Evolutionary conservation across 2,888 invertebrate species (phyloP).

Genomic region (Callinectes sapidus): DNA sequence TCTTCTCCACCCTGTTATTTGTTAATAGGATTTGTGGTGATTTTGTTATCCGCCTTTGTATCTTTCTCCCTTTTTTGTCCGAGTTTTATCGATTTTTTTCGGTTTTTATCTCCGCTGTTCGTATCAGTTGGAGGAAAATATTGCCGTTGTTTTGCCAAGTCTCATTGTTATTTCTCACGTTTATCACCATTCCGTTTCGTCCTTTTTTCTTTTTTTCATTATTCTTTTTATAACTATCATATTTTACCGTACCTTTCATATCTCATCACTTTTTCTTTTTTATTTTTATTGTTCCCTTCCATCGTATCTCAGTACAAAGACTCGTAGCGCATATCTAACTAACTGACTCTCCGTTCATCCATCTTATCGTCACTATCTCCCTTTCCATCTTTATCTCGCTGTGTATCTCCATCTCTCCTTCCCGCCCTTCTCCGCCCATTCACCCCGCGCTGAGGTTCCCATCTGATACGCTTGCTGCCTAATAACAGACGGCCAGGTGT

Average conservation of each 20-base stretch:
- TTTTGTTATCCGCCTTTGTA: background rate
- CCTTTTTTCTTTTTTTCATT: background rate
- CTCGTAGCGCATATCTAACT: background rate
- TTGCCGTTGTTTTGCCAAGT: background rate
- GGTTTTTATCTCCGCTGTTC: background rate
- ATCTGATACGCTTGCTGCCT: constrained; percentile 29
- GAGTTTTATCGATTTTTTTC: background rate
- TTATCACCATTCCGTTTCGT: background rate
- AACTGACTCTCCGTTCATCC: background rate
- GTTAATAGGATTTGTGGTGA: constrained; percentile 7
- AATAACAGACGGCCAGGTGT: constrained; percentile 26
- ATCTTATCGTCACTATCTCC: constrained; percentile 6
- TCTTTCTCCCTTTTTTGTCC: background rate
- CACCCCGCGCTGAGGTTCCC: background rate
- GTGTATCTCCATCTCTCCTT: constrained; percentile 28
- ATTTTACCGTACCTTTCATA: background rate
- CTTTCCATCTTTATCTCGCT: constrained; percentile 24
- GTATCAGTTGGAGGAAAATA: background rate
- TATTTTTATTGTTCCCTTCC: background rate
- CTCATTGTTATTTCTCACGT: background rate
- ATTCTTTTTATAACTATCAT: background rate
- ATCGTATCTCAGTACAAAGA: no score
- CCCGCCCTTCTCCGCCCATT: constrained; percentile 9
- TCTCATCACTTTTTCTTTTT: background rate
- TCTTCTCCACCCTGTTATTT: background rate